Conservation (phyloP, 2,888 invertebrate genomes). For the Drosophila kuntzei region DNA sequence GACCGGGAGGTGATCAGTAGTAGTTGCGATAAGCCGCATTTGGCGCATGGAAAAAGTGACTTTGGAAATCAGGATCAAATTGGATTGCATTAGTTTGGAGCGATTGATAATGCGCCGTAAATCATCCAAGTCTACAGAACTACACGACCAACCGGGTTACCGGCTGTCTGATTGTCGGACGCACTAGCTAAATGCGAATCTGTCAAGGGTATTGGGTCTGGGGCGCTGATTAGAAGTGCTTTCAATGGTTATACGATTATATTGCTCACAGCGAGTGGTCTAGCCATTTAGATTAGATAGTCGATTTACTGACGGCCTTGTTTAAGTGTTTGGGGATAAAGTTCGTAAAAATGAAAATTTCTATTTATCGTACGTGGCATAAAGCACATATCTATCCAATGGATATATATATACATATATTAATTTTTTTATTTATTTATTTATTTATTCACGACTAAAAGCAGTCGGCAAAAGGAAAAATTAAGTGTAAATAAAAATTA, state of each 20-base stretch:
- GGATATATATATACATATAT: background rate
- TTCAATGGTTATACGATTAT: conserved; percentile 22
- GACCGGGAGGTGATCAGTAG: conserved; percentile 18
- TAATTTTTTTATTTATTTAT: too few species aligned
- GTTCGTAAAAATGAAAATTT: conserved; percentile 28
- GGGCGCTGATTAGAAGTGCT: conserved; percentile 46
- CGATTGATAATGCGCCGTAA: conserved; percentile 50
- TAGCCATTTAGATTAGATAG: conserved; percentile 63
- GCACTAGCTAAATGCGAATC: conserved; percentile 3
- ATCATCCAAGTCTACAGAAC: background rate
- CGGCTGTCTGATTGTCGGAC: conserved; percentile 11
- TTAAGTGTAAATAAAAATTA: too few species aligned
- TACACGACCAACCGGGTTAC: conserved; percentile 5
- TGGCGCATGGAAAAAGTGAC: conserved; percentile 27
- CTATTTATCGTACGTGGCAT: conserved; percentile 39
- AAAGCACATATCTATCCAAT: conserved; percentile 13
- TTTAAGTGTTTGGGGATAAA: conserved; percentile 33
- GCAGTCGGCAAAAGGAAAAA: too few species aligned
- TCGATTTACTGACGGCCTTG: conserved; percentile 46
- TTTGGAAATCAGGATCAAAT: conserved; percentile 34
- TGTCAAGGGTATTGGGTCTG: conserved; percentile 58
- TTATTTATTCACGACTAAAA: too few species aligned
- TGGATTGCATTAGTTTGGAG: conserved; percentile 55
- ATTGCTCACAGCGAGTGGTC: conserved; percentile 56
- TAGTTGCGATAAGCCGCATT: conserved; percentile 27